Conservation (phyloP, 2,888 invertebrate genomes). For the Leucania comma region DNA sequence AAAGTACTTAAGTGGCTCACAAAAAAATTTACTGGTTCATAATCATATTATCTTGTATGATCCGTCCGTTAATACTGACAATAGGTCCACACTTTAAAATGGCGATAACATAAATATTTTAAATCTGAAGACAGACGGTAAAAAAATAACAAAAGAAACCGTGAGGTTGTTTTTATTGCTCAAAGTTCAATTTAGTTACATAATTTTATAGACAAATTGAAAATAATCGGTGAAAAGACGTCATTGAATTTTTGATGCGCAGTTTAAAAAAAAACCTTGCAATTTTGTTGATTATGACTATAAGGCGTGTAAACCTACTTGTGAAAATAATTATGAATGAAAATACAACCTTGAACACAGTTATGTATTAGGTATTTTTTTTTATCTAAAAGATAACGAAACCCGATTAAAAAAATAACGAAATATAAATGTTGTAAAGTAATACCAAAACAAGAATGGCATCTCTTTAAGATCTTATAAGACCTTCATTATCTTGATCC, state of each 20-base stretch:
- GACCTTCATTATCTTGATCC: background rate
- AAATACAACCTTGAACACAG: constrained; percentile 3
- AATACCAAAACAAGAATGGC: background rate
- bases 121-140: constrained; percentile 9
- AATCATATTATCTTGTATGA: background rate
- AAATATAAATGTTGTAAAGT: background rate
- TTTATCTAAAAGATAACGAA: background rate
- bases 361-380: background rate
- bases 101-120: constrained; percentile 27
- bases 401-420: constrained; percentile 7
- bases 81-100: constrained; percentile 10
- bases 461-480: background rate
- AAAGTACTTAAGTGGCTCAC: background rate
- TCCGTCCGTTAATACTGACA: constrained; percentile 4
- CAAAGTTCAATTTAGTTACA: constrained; percentile 32
- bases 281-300: background rate
- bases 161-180: constrained; percentile 31
- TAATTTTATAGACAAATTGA: constrained; percentile 50
- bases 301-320: background rate
- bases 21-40: constrained; percentile 10
- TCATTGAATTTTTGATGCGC: constrained; percentile 6
- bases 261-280: background rate
- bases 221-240: constrained; percentile 25
- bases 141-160: constrained; percentile 52
- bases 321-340: constrained; percentile 25